Evolutionary conservation across 2,113 vertebrate species (phyloP).

Genomic region (Dunckerocampus dactyliophorus): DNA sequence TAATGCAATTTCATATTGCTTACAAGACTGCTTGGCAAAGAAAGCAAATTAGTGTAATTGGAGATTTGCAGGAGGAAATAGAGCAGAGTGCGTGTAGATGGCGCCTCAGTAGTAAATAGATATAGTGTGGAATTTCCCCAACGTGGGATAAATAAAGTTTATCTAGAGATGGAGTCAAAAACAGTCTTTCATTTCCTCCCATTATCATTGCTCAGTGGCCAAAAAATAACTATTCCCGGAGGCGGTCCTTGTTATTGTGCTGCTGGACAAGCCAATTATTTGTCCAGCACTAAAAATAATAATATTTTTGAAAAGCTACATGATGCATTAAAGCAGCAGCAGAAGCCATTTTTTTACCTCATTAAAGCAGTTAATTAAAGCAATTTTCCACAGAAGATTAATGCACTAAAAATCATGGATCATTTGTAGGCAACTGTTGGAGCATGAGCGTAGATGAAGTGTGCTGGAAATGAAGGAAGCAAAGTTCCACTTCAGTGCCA

Average conservation of each 20-base stretch:
- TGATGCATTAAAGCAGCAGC: background rate
- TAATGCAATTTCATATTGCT: slow-evolving; percentile 24
- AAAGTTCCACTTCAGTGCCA: too few relatives aligned
- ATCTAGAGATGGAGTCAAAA: slow-evolving; percentile 31
- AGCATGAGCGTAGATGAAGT: slow-evolving; percentile 5
- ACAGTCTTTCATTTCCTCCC: slow-evolving; percentile 45
- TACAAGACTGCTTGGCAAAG: slow-evolving; percentile 14
- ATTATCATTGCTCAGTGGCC: slow-evolving; percentile 17
- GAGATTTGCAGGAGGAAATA: slow-evolving; percentile 47
- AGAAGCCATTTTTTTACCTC: background rate
- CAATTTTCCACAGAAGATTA: background rate
- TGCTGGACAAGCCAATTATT: slow-evolving; percentile 20
- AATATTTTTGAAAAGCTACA: background rate
- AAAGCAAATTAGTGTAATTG: slow-evolving; percentile 36
- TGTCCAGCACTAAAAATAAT: slow-evolving; percentile 2
- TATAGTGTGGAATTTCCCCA: too few relatives aligned
- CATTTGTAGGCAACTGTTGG: background rate
- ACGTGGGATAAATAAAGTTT: too few relatives aligned
- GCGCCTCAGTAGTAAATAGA: slow-evolving; percentile 39
- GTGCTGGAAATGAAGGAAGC: background rate
- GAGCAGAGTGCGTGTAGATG: slow-evolving; percentile 33
- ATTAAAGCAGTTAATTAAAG: slow-evolving; percentile 1
- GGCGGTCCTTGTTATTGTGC: background rate
- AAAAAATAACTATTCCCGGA: slow-evolving; percentile 19
- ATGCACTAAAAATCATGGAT: background rate